A percentile compares a stretch with the other conserved stretches of the same genome.
These are phyloP conservation scores for Hephaestus fuliginosus DNA, from an alignment of 2,797 vertebrate genomes.

Conservation along the genomic window DNA sequence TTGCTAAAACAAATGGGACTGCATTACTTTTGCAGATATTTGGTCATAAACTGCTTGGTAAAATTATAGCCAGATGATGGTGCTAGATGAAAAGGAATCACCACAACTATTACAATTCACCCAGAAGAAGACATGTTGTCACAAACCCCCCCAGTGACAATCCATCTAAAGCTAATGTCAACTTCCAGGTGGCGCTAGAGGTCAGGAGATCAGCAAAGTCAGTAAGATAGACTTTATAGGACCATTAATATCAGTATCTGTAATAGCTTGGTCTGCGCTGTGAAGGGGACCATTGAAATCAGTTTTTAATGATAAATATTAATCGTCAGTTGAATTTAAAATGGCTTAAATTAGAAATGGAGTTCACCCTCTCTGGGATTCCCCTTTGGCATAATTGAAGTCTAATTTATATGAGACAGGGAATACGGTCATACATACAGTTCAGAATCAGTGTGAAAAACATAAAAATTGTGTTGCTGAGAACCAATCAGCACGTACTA, in stretches of 20 bases:
- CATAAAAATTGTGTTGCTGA: neutral
- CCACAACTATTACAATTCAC: neutral
- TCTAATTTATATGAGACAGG: neutral
- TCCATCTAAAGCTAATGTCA: neutral
- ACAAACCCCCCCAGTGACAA: neutral
- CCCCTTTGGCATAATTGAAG: neutral
- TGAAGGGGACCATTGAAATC: neutral
- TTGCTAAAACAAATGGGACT: neutral
- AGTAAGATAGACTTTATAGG: neutral
- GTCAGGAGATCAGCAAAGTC: neutral
- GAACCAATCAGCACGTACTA: constrained; percentile 6
- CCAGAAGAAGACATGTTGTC: neutral
- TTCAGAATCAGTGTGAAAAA: neutral
- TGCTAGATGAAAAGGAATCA: neutral
- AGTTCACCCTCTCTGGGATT: neutral
- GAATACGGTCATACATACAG: neutral
- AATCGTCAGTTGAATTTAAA: neutral
- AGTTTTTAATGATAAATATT: neutral
- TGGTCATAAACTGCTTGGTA: neutral
- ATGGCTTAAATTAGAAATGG: neutral
- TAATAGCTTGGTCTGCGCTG: neutral
- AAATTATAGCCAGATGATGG: neutral
- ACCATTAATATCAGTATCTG: neutral
- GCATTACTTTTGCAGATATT: neutral
- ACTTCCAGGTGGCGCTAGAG: neutral